A percentile compares a stretch with the other conserved stretches of the same genome.
Conservation (phyloP, 2,888 invertebrate genomes). For the Oligia strigilis region DNA sequence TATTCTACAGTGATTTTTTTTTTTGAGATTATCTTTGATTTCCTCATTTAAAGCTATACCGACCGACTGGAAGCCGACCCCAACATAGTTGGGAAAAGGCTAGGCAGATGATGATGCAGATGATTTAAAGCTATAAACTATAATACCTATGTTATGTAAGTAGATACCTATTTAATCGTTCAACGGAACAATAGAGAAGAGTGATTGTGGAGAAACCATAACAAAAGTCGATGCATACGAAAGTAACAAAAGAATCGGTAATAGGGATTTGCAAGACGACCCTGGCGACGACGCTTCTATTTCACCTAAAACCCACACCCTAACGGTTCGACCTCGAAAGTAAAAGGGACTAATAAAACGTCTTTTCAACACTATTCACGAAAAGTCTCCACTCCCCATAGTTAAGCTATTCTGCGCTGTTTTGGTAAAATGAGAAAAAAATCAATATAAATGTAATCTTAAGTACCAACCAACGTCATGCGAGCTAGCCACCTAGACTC, state of each 20-base stretch:
- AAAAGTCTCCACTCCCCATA: neutral
- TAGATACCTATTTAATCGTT: slow-evolving; percentile 27
- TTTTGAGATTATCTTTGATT: slow-evolving; percentile 3
- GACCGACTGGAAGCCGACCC: no score
- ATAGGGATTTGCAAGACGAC: slow-evolving; percentile 59
- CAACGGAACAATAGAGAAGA: slow-evolving; percentile 33
- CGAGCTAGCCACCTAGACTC: slow-evolving; percentile 12
- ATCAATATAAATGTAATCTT: slow-evolving; percentile 20
- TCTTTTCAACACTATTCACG: slow-evolving; percentile 26
- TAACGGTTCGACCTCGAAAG: slow-evolving; percentile 65
- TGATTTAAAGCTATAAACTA: no score
- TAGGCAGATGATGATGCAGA: no score
- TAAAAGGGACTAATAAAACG: slow-evolving; percentile 66
- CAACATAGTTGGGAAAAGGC: no score
- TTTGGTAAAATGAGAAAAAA: slow-evolving; percentile 4
- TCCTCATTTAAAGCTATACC: slow-evolving; percentile 1
- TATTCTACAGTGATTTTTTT: neutral
- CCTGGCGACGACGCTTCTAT: slow-evolving; percentile 57
- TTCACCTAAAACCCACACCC: slow-evolving; percentile 57
- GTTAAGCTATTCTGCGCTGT: slow-evolving; percentile 2
- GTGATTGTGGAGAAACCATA: slow-evolving; percentile 25
- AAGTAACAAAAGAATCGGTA: slow-evolving; percentile 58
- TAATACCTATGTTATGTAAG: neutral
- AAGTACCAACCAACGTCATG: slow-evolving; percentile 7
- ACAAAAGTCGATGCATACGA: slow-evolving; percentile 47